These are phyloP conservation scores for Callorhinus ursinus DNA, from an alignment of 2,113 vertebrate genomes.

Conservation along the genomic window DNA sequence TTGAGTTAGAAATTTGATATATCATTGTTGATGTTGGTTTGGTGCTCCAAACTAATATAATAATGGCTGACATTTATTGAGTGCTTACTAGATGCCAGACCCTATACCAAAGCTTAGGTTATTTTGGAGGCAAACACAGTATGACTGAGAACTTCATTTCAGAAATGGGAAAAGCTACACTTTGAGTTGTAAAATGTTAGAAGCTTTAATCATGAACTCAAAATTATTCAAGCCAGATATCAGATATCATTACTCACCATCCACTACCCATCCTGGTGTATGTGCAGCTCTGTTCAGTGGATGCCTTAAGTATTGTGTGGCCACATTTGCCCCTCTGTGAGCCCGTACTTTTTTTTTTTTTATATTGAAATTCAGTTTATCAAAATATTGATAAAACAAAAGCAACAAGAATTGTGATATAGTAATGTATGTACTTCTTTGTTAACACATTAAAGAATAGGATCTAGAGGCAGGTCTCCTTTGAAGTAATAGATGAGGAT, in stretches of 20 bases:
- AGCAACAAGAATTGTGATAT: neutral
- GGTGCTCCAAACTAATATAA: neutral
- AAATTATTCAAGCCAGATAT: neutral
- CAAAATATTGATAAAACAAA: neutral
- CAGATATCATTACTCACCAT: constrained; percentile 76
- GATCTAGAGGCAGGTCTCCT: neutral
- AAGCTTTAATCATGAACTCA: neutral
- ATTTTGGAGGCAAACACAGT: neutral
- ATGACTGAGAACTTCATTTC: neutral
- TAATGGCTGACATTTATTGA: neutral
- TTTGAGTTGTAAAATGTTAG: constrained; percentile 31
- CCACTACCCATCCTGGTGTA: constrained; percentile 82
- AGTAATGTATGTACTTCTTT: neutral
- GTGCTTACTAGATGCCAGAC: neutral
- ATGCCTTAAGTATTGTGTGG: neutral
- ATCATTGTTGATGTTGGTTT: neutral
- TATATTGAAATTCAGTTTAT: neutral
- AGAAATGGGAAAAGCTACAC: neutral
- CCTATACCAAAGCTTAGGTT: neutral
- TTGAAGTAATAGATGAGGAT: neutral
- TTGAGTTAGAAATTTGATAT: neutral
- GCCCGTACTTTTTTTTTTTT: constrained; percentile 79
- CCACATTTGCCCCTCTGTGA: constrained; percentile 17
- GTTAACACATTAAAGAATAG: neutral
- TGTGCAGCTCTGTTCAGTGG: constrained; percentile 60